phyloP scores from a whole-genome alignment of 2,113 vertebrate genomes.

The Varanus salvator region DNA sequence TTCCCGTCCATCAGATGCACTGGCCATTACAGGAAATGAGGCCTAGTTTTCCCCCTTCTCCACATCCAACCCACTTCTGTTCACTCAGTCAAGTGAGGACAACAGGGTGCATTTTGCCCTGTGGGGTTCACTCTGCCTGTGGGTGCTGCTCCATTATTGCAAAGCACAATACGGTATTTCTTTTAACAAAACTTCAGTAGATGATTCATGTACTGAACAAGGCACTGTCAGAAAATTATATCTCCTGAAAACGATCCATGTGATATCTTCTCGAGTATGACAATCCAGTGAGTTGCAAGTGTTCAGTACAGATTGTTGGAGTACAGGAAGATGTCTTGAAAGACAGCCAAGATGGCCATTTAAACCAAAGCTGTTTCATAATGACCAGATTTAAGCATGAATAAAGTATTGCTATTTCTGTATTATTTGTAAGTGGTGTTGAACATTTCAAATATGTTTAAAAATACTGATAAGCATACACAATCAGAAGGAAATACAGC shows the following conservation, averaged over 20 bases:
- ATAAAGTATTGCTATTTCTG: constrained; percentile 40
- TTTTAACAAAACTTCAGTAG: constrained; percentile 44
- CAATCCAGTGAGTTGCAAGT: constrained; percentile 49
- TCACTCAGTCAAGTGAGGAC: background rate
- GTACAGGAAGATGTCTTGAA: constrained; percentile 38
- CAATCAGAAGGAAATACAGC: constrained; percentile 39
- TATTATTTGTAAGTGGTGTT: constrained; percentile 43
- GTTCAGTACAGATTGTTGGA: constrained; percentile 45
- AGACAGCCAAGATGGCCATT: constrained; percentile 43
- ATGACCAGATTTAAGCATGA: constrained; percentile 47
- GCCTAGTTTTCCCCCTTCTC: background rate
- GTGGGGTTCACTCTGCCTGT: background rate
- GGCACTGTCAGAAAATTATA: constrained; percentile 56
- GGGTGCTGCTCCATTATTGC: background rate
- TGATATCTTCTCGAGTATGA: constrained; percentile 45
- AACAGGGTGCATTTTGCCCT: background rate
- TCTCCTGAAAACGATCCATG: constrained; percentile 36
- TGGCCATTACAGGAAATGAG: background rate
- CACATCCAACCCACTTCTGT: no score
- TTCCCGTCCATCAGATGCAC: background rate
- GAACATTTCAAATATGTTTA: constrained; percentile 49
- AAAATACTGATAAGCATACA: constrained; percentile 51
- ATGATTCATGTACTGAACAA: constrained; percentile 57
- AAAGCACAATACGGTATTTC: constrained; percentile 49
- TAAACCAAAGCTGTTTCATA: constrained; percentile 62